Evolutionary conservation across 2,888 invertebrate species (phyloP), one percentile per base, ranked within the genome.

Genomic region (Mamestra brassicae): DNA sequence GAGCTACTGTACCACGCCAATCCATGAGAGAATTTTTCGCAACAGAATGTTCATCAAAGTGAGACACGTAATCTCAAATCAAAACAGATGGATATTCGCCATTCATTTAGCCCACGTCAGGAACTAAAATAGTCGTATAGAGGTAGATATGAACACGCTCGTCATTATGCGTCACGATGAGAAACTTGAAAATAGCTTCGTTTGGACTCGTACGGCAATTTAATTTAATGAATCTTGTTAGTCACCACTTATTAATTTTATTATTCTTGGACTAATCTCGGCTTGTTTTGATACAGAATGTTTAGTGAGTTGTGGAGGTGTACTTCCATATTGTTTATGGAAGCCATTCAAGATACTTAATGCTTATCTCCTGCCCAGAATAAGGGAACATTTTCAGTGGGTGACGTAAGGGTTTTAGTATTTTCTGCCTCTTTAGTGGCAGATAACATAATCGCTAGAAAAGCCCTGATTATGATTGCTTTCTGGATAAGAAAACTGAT

Each of bases 61-160:
- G 34, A 69, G 65, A 15, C 34, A 62, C 26, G 26, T 54, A 52
- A 66, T 67, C 60, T n/a, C n/a, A 69, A 45, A 69, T 66, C 62
- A 78, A 65, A 68, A 63, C 55, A 38, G 50, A 65, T 57, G 52
- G 34, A 57, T 15, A 47, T 17, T 64, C 60, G 60, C 63, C 72
- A 70, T 74, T 67, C 47, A 66, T 70, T 54, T 55, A 71, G n/a
- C 85, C 87, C 74, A 86, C 85, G 70, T 64, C 17, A 61, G 54
- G 45, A 57, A 70, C 81, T 58, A 76, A 84, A 85, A 85, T 76
- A 78, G 78, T 64, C 36, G 58, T 67, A 71, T 60, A 60, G 38
- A 69, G 26, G 26, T 73, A 60, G 45, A 69, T 73, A 63, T 65
- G 65, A 78, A 47, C 68, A 74, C 58, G 62, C 55, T 74, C 77